phyloP scores from a whole-genome alignment of 2,797 vertebrate species.

The Siniperca scherzeri region DNA sequence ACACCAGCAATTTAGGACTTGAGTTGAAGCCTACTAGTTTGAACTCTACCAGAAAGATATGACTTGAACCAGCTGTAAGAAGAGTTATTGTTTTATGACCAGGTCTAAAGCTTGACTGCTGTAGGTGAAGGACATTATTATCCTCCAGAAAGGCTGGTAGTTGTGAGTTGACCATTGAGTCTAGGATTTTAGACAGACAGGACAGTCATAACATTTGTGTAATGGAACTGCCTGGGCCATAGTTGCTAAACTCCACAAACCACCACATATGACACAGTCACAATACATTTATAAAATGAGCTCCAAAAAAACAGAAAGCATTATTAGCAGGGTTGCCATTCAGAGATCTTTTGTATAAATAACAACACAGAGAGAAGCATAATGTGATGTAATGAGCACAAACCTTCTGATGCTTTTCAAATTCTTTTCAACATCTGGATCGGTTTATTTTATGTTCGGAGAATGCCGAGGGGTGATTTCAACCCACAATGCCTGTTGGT shows the following conservation, averaged over 20 bases:
- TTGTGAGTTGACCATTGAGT: neutral
- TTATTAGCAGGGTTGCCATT: neutral
- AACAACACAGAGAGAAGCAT: neutral
- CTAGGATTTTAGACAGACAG: neutral
- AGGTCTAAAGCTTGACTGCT: neutral
- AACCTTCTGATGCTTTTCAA: neutral
- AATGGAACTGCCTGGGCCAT: neutral
- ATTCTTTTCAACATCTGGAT: constrained; percentile 9
- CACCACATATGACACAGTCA: neutral
- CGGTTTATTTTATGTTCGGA: constrained; percentile 1
- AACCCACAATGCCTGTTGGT: neutral
- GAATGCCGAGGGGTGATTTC: neutral
- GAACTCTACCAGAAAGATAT: neutral
- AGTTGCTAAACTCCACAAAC: neutral
- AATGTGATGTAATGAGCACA: neutral
- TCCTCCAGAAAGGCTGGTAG: neutral
- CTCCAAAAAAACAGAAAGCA: neutral
- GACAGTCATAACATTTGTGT: neutral
- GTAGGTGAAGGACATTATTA: neutral
- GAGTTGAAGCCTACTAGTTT: neutral
- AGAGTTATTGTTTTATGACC: neutral
- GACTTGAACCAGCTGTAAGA: neutral
- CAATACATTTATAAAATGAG: neutral
- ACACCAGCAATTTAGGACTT: neutral
- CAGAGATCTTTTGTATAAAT: neutral